A percentile compares a stretch with the other conserved stretches of the same genome.
Evolutionary conservation across 2,888 invertebrate species (phyloP).

Genomic region (Ectobius pallidus): DNA sequence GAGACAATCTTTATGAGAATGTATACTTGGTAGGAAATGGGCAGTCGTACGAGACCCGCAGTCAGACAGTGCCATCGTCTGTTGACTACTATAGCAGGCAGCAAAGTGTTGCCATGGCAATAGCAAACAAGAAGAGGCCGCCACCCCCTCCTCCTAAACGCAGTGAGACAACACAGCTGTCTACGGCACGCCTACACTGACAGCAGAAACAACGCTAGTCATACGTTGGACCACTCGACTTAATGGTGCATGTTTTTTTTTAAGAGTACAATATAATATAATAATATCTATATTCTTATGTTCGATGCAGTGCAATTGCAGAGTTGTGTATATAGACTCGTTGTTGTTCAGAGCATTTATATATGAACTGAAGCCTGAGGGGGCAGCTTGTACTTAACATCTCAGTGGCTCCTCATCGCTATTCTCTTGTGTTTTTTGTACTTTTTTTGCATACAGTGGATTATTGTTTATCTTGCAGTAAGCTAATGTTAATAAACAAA

Average conservation of each 20-base stretch:
- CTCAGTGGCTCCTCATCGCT: no score
- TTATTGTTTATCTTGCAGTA: constrained; percentile 3
- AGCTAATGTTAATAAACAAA: constrained; percentile 16
- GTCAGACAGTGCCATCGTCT: constrained; percentile 19
- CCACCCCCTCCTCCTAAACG: constrained; percentile 91
- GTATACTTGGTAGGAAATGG: constrained; percentile 58
- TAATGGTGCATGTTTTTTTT: constrained; percentile 27
- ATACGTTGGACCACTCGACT: background rate
- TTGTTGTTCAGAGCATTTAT: no score
- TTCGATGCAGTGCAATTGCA: background rate
- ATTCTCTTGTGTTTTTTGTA: constrained; percentile 14
- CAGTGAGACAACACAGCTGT: constrained; percentile 85
- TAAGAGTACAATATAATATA: constrained; percentile 13
- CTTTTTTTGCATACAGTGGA: constrained; percentile 9
- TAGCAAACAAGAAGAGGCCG: constrained; percentile 69
- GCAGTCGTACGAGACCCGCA: constrained; percentile 29
- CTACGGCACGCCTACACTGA: constrained; percentile 53
- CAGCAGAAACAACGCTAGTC: constrained; percentile 29
- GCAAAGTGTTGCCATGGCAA: constrained; percentile 48
- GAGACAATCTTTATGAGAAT: constrained; percentile 77
- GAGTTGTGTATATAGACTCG: background rate
- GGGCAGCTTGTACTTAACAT: no score
- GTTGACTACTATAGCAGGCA: constrained; percentile 35
- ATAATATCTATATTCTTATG: constrained; percentile 4
- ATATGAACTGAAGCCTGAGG: no score